Base-by-base conservation (phyloP, 2,113 vertebrate genomes). In the Leuciscus idus region DNA sequence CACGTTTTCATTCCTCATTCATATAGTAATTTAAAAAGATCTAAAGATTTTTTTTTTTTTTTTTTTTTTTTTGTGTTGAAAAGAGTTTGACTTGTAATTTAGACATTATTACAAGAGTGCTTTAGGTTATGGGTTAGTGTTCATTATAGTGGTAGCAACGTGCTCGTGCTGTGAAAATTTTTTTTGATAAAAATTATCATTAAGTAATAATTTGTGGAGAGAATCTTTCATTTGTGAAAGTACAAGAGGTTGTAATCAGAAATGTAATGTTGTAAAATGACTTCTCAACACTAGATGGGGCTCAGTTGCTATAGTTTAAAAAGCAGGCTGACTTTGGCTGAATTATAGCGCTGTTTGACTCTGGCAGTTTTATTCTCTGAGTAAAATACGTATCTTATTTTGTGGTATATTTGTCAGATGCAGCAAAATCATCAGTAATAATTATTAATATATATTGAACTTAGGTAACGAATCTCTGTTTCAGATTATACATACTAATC, bases 241-340 rank as follows among this genome's bases (percentile, higher is more conserved):
- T 21, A 57, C 7, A 23, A 23, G 55, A 57, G 55, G 68, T 19
- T 23, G 68, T 39, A 21, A 4, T 5, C 19, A 68, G 46, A 78
- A 33, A 23, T 52, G 39, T 81, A 39, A 77, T 88, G 50, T 62
- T 90, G 89, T 82, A 55, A 81, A 85, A 50, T 76, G 33, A 39
- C 43, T 30, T 28, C 59, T 15, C 33, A 83, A 57, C 90, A 90
- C 88, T 87, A 90, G 91, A 81, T 90, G 91, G 91, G 13, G 66
- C 46, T 75, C 74, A 75, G 33, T 79, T 55, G 30, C 75, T 48
- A 85, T 48, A 85, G 39, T n/a, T 85, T 87, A 26, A 81, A 57
- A 48, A 73, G n/a, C 15, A 75, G 74, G 6, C 3, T 59, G 3
- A 6, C 36, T 57, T 8, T 79, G 48, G 68, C 64, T 72, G 15